phyloP scores from a whole-genome alignment of 2,888 invertebrate genomes.

The Pollenia griseotomentosa region DNA sequence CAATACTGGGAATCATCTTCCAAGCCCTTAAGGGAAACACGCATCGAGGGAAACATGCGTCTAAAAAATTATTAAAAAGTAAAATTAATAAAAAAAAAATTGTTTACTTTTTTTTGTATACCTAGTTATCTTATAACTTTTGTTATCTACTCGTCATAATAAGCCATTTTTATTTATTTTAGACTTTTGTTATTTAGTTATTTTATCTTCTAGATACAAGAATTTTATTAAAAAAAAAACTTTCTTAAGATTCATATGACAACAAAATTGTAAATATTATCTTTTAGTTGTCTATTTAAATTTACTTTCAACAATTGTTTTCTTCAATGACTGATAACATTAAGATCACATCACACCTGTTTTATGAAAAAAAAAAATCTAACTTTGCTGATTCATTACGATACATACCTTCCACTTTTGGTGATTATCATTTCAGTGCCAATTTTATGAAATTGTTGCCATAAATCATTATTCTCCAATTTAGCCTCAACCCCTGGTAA shows the following conservation, averaged over 20 bases:
- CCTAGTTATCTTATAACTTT: conserved; percentile 27
- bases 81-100: not conserved
- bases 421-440: conserved; percentile 94
- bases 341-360: conserved; percentile 44
- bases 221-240: conserved; percentile 6
- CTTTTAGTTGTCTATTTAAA: conserved; percentile 14
- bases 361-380: not conserved
- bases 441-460: conserved; percentile 89
- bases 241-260: not conserved
- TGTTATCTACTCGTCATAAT: conserved; percentile 52
- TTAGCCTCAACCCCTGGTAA: conserved; percentile 85
- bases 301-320: conserved; percentile 28
- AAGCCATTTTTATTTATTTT: conserved; percentile 47
- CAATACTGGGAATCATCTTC: conserved; percentile 93
- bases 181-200: not conserved
- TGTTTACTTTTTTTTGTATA: conserved; percentile 11
- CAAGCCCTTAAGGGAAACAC: conserved; percentile 90
- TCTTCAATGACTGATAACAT: conserved; percentile 60
- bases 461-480: conserved; percentile 88
- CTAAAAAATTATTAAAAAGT: conserved; percentile 84
- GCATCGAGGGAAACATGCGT: conserved; percentile 96
- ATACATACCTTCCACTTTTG: conserved; percentile 90
- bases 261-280: not conserved
- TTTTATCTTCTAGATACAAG: conserved; percentile 13
- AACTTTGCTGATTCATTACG: not conserved